These are phyloP conservation scores for Anoplophora glabripennis DNA, from an alignment of 1,140 invertebrate species.

Conservation along the genomic window DNA sequence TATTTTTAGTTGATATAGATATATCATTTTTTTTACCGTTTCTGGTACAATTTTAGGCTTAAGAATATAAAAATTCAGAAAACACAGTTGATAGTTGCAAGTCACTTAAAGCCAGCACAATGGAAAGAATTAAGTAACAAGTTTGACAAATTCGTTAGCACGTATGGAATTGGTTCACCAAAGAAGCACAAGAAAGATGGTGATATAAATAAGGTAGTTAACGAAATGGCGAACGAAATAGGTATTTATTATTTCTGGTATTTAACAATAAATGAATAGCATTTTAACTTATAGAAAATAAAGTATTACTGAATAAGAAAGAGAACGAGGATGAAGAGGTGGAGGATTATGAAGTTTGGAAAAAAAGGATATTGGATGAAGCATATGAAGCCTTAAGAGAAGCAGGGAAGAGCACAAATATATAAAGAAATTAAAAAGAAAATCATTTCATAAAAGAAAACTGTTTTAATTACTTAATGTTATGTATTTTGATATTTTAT, in stretches of 20 bases:
- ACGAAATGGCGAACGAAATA: slow-evolving; percentile 1
- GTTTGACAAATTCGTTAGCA: slow-evolving; percentile 37
- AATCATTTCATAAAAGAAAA: no score
- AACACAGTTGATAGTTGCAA: slow-evolving; percentile 44
- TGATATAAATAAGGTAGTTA: slow-evolving; percentile 2
- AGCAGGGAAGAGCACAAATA: slow-evolving; percentile 23
- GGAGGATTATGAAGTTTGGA: slow-evolving; percentile 38
- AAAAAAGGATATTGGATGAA: slow-evolving; percentile 30
- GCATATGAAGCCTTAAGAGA: slow-evolving; percentile 21
- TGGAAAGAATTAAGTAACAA: slow-evolving; percentile 47
- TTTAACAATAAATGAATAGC: background rate
- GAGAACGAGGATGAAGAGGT: slow-evolving; percentile 20
- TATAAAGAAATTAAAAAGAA: no score
- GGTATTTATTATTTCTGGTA: slow-evolving; percentile 2
- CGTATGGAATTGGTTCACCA: background rate
- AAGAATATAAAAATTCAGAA: slow-evolving; percentile 47
- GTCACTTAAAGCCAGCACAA: slow-evolving; percentile 47
- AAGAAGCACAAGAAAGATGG: slow-evolving; percentile 12
- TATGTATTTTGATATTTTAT: no score
- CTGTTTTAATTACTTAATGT: no score
- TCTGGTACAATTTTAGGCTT: slow-evolving; percentile 29
- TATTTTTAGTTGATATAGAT: no score
- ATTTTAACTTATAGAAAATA: slow-evolving; percentile 8
- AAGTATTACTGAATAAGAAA: slow-evolving; percentile 11
- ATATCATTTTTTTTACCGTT: background rate